Base-by-base conservation (phyloP, 2,113 vertebrate species). In the Felis chaus region DNA sequence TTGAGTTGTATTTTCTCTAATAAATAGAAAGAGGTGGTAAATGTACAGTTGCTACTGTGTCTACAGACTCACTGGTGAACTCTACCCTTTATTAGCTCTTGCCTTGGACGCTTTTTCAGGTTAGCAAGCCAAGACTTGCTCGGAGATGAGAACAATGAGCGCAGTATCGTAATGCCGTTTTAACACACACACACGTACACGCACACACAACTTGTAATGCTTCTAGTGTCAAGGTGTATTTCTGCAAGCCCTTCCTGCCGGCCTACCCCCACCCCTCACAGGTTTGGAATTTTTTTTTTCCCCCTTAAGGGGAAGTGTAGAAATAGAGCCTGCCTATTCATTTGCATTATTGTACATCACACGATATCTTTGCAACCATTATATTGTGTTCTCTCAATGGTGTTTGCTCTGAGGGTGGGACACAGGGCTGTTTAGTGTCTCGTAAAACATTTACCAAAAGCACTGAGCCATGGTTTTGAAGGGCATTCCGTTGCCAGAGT, bases 331-430 rank as follows among this genome's bases (percentile, higher is more conserved):
- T 7, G n/a, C 91, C 66, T 50, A 69, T 91, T 86, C 96, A 91
- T 50, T 98, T 96, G 87, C 80, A 90, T 97, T 73, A 97, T 82
- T 96, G 95, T 12, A 23, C 93, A 69, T 0, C 84, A 4, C 84
- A 66, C 83, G 80, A 71, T 98, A 96, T 87, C 97, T n/a, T 18
- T 94, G 95, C 86, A 48, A 96, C 96, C 97, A 97, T 76, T 86
- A 98, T 91, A 27, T 95, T 98, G 97, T 98, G 98, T 98, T 98
- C 97, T 92, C 95, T 97, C 87, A 84, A 29, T 89, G 73, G 93
- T 99, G 99, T 99, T 99, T 99, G 99, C 98, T 97, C 94, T 98
- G 98, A 99, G 99, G 99, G 99, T 99, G 99, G 98, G 98, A 98
- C 99, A n/a, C 81, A 16, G 39, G 98, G 95, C 86, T 97, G 98